Evolutionary conservation across 2,797 vertebrate genomes (phyloP).

Genomic region (Cetoscarus ocellatus): DNA sequence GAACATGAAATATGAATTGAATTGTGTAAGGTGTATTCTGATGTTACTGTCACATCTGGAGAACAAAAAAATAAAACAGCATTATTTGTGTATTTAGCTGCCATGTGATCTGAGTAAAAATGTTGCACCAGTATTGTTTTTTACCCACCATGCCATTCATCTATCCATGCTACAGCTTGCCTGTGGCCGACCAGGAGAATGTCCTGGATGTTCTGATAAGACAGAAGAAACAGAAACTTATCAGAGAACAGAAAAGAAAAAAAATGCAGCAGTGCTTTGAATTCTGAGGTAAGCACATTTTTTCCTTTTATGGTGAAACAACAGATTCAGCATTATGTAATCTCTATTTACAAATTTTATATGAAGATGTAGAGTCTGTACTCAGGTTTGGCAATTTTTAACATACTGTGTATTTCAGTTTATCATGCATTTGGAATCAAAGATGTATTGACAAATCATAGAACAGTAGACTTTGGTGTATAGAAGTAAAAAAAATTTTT

Average conservation of each 20-base stretch:
- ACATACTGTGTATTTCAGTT: too few species aligned
- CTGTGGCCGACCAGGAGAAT: conserved; percentile 88
- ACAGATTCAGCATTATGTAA: not conserved
- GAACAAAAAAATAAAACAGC: not conserved
- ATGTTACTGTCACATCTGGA: conserved; percentile 15
- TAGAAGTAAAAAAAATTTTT: too few species aligned
- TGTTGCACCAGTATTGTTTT: conserved; percentile 5
- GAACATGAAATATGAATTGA: conserved; percentile 24
- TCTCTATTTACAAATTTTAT: not conserved
- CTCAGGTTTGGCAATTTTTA: too few species aligned
- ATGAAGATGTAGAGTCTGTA: too few species aligned
- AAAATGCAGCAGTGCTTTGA: conserved; percentile 1
- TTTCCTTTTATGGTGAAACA: not conserved
- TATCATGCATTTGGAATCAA: too few species aligned
- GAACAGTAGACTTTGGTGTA: too few species aligned
- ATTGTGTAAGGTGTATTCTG: conserved; percentile 13
- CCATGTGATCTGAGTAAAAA: not conserved
- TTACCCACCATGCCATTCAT: conserved; percentile 89
- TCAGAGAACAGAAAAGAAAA: conserved; percentile 1
- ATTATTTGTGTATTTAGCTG: not conserved
- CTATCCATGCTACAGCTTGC: conserved; percentile 88
- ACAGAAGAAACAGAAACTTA: conserved; percentile 12
- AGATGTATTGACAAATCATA: too few species aligned
- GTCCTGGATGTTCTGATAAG: conserved; percentile 84
- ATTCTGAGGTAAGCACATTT: not conserved